Conservation (phyloP, 2,113 vertebrate genomes). For the Aspidoscelis tigris region DNA sequence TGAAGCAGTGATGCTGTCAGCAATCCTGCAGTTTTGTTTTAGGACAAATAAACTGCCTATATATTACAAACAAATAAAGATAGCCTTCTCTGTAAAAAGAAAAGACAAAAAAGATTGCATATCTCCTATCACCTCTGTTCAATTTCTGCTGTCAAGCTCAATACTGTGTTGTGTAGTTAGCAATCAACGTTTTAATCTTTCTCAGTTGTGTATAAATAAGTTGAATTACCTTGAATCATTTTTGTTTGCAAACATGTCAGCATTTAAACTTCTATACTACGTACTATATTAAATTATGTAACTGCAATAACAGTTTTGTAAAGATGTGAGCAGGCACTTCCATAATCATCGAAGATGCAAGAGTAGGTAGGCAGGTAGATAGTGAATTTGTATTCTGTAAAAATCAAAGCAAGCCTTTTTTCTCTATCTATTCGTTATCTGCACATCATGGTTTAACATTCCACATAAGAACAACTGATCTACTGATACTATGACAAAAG, state of each 20-base stretch:
- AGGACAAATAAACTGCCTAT: conserved; percentile 17
- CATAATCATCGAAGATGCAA: not conserved
- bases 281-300: not conserved
- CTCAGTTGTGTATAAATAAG: not conserved
- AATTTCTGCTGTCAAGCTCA: not conserved
- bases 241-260: not conserved
- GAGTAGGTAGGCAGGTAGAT: not conserved
- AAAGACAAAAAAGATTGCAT: not conserved
- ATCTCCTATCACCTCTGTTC: not conserved
- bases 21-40: not conserved
- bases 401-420: not conserved
- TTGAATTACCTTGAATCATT: not conserved
- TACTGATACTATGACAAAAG: not conserved
- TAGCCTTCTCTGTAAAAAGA: not conserved
- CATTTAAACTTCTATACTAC: not conserved
- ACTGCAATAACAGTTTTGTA: too few relatives aligned
- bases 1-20: not conserved
- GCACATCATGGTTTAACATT: too few relatives aligned
- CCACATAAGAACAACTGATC: not conserved
- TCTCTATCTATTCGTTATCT: not conserved
- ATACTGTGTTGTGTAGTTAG: not conserved
- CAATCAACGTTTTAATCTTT: not conserved
- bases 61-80: not conserved
- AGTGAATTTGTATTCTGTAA: not conserved
- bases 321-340: not conserved